Percentiles rank a stretch among this genome's conserved stretches.
These are phyloP conservation scores for Pseudonaja textilis DNA, from an alignment of 2,113 vertebrate genomes.

Conservation along the genomic window DNA sequence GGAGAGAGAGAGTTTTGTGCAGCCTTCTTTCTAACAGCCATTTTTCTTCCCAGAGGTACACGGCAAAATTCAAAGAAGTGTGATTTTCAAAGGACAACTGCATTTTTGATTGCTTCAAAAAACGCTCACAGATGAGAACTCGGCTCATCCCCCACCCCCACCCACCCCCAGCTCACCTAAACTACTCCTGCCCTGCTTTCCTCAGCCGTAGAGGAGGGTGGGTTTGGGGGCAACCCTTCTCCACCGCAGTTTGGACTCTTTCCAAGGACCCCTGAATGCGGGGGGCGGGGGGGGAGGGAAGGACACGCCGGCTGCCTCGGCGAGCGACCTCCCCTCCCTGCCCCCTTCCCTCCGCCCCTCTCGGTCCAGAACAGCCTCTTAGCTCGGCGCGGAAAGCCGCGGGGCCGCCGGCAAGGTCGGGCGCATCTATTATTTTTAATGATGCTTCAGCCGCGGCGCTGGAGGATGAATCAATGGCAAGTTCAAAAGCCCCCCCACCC, in stretches of 20 bases:
- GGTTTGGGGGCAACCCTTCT: not conserved
- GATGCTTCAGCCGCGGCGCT: not conserved
- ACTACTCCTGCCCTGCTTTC: not conserved
- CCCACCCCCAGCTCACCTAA: not conserved
- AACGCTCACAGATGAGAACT: not conserved
- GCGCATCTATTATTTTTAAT: not conserved
- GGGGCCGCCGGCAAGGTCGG: not conserved
- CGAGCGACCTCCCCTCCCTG: not conserved
- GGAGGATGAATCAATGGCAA: not conserved
- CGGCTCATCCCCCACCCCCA: not conserved
- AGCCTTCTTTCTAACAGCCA: not conserved
- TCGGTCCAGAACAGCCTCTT: not conserved
- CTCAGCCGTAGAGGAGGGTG: not conserved
- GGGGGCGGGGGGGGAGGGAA: not conserved
- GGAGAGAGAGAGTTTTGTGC: not conserved
- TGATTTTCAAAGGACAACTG: not conserved
- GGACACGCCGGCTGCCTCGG: not conserved
- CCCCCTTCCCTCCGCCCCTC: accelerated
- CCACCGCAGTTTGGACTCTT: not conserved
- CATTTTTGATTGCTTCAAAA: not conserved
- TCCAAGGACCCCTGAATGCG: not conserved
- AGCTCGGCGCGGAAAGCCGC: not conserved
- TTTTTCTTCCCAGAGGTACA: not conserved
- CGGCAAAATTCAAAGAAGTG: not conserved
- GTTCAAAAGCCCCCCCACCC: accelerated